A percentile compares a stretch with the other conserved stretches of the same genome.
phyloP scores from a whole-genome alignment of 2,797 vertebrate genomes.

The Eupleurogrammus muticus region DNA sequence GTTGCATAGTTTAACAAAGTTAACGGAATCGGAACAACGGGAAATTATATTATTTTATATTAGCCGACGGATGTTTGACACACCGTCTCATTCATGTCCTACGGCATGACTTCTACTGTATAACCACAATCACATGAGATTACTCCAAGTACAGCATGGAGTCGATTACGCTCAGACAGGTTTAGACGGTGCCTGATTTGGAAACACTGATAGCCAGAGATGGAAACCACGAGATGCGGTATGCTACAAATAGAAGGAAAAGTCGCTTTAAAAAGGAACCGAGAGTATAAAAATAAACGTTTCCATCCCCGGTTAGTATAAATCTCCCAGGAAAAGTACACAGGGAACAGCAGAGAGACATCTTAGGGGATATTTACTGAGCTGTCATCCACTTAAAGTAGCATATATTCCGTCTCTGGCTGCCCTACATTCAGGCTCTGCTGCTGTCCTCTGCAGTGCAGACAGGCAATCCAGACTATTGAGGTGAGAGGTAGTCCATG shows the following conservation, averaged over 20 bases:
- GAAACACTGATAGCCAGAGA: conserved; percentile 61
- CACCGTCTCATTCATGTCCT: conserved; percentile 12
- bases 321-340: conserved; percentile 58
- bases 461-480: conserved; percentile 60
- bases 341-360: conserved; percentile 38
- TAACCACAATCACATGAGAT: conserved; percentile 65
- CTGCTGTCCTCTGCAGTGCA: conserved; percentile 41
- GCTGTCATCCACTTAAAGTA: conserved; percentile 67
- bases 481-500: conserved; percentile 55
- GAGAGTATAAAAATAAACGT: conserved; percentile 68
- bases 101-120: conserved; percentile 37
- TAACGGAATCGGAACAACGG: not conserved
- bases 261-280: conserved; percentile 69
- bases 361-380: conserved; percentile 69
- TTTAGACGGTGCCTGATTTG: conserved; percentile 59
- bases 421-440: conserved; percentile 64
- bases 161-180: conserved; percentile 35
- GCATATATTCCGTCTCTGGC: conserved; percentile 50
- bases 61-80: not conserved
- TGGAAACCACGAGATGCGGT: conserved; percentile 62
- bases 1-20: conserved; percentile 13
- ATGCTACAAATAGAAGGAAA: conserved; percentile 64
- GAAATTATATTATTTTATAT: conserved; percentile 18
- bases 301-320: conserved; percentile 42
- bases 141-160: conserved; percentile 28